Conservation (phyloP, 64 coral and sea anemone genomes). For the Hydrozoanthus tunicans region DNA sequence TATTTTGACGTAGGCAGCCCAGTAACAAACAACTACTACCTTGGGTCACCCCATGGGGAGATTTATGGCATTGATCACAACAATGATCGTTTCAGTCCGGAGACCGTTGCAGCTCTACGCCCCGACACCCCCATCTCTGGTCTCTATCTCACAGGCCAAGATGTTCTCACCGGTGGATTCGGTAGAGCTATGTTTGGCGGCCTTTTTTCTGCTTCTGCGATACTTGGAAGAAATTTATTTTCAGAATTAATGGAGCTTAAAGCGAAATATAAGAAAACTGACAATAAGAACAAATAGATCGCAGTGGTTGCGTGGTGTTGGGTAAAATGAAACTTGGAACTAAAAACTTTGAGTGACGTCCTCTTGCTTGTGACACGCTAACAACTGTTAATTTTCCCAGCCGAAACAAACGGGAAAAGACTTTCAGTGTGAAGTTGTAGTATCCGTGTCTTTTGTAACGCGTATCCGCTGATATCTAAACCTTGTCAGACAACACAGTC, state of each 20-base stretch:
- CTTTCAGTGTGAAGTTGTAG: too few relatives aligned
- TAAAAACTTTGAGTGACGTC: background rate
- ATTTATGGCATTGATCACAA: slow-evolving; percentile 96
- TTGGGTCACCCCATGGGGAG: slow-evolving; percentile 83
- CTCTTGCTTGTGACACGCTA: too few relatives aligned
- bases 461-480: too few relatives aligned
- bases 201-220: slow-evolving; percentile 75
- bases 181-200: slow-evolving; percentile 80
- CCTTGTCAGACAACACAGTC: too few relatives aligned
- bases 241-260: slow-evolving; percentile 65
- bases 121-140: slow-evolving; percentile 78
- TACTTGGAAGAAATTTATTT: slow-evolving; percentile 77
- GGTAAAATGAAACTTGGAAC: background rate
- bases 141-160: slow-evolving; percentile 87
- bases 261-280: slow-evolving; percentile 4
- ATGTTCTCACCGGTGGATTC: slow-evolving; percentile 82
- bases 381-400: too few relatives aligned
- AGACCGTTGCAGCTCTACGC: slow-evolving; percentile 69
- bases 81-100: slow-evolving; percentile 74
- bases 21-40: slow-evolving; percentile 82
- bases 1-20: slow-evolving; percentile 95
- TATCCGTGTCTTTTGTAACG: too few relatives aligned
- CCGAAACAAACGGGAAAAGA: too few relatives aligned
- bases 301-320: too few relatives aligned
- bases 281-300: background rate